Evolutionary conservation across 2,888 invertebrate species (phyloP).

Genomic region (Dryomyza anilis): DNA sequence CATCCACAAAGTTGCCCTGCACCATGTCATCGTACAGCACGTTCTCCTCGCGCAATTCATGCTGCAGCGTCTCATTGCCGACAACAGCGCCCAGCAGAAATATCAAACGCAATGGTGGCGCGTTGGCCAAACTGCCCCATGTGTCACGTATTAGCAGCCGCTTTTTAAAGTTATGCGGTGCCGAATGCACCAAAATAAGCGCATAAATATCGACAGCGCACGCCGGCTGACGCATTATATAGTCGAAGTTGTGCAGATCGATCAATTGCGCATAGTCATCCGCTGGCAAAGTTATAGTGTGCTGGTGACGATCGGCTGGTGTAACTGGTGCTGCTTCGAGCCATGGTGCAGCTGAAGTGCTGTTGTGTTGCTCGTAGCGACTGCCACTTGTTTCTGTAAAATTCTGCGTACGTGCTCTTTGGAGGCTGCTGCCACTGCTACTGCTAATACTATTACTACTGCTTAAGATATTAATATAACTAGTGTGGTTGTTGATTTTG

Average conservation of each 20-base stretch:
- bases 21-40: conserved; percentile 69
- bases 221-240: conserved; percentile 66
- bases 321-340: conserved; percentile 25
- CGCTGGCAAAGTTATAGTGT: conserved; percentile 31
- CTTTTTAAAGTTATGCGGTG: conserved; percentile 69
- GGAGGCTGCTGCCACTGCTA: background rate
- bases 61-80: conserved; percentile 52
- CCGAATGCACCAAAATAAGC: conserved; percentile 72
- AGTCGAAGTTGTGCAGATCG: conserved; percentile 68
- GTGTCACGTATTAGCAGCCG: conserved; percentile 72
- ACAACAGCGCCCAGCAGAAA: conserved; percentile 70
- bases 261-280: conserved; percentile 57
- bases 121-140: conserved; percentile 66
- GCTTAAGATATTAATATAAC: conserved; percentile 1
- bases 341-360: background rate
- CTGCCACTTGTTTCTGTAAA: background rate
- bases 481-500: background rate
- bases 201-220: conserved; percentile 64
- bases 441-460: background rate
- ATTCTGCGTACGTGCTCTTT: background rate
- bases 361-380: background rate
- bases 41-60: conserved; percentile 64
- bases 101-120: conserved; percentile 64
- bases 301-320: conserved; percentile 19
- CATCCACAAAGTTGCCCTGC: conserved; percentile 77